A percentile compares a stretch with the other conserved stretches of the same genome.
Conservation (phyloP, 2,888 invertebrate species). For the Sinodicranocentrus sp. region DNA sequence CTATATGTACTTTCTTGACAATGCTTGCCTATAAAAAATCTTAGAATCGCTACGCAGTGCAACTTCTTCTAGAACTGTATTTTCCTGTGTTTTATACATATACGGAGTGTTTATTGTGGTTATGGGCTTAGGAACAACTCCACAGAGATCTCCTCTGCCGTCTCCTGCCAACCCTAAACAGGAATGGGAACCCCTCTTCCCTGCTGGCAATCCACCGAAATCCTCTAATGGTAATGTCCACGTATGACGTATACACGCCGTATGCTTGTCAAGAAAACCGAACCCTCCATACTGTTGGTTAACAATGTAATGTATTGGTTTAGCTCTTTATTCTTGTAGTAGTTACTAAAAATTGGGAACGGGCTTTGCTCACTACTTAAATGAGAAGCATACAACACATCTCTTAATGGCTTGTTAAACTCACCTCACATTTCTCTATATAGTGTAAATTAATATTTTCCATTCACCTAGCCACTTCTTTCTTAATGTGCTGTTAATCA, state of each 20-base stretch:
- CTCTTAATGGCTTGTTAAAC: conserved; percentile 33
- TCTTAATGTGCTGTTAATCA: too few species aligned
- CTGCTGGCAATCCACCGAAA: conserved; percentile 80
- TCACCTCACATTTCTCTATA: conserved; percentile 12
- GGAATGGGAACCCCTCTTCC: conserved; percentile 77
- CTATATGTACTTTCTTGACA: not conserved
- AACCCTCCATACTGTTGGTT: conserved; percentile 36
- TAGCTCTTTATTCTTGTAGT: conserved; percentile 40
- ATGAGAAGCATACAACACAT: not conserved
- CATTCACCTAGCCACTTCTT: too few species aligned
- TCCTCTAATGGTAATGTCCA: conserved; percentile 86
- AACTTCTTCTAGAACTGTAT: conserved; percentile 55
- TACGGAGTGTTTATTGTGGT: conserved; percentile 63
- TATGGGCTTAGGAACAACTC: conserved; percentile 74
- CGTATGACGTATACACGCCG: conserved; percentile 34
- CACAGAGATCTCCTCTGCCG: conserved; percentile 78
- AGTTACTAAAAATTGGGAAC: conserved; percentile 27
- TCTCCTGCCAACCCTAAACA: conserved; percentile 84
- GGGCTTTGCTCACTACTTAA: not conserved
- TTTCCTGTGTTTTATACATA: conserved; percentile 41
- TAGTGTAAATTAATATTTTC: too few species aligned
- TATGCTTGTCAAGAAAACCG: conserved; percentile 40
- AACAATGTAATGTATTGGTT: conserved; percentile 3
- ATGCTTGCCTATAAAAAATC: not conserved
- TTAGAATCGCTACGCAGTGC: conserved; percentile 4